Evolutionary conservation across 2,888 invertebrate species (phyloP), one percentile per base, ranked within the genome.

Genomic region (Amphipoea oculea): DNA sequence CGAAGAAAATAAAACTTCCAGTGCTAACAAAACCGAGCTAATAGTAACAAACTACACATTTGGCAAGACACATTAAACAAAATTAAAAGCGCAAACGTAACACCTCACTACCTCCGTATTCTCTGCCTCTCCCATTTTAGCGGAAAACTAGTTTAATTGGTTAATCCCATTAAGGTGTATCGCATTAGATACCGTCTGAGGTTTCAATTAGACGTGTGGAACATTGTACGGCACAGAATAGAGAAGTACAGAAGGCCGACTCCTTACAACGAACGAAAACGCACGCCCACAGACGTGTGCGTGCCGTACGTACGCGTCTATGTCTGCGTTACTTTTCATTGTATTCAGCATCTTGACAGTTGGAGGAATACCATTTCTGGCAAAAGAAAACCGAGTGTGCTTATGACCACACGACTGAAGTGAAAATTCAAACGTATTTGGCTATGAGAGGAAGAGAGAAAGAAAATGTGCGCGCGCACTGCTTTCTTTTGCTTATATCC

Each of bases 141-240:
- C 73, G 57, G 72, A 82, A 85, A 81, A 81, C 86, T 85, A 82
- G 86, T 88, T 73, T 86, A 88, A 85, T 88, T 88, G 83, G 84
- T 83, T 82, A 86, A 88, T 84, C 82, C 77, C 76, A 81, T 89
- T 85, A 81, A 42, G 70, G 85, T 82, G 75, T 87, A 85, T 80
- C 77, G 69, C 74, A 73, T 82, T 86, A 82, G 84, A 79, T 86
- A 65, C 82, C 54, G 70, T 76, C 89, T 77, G 79, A 79, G 84
- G 87, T 88, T 86, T 88, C 86, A 86, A 86, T 86, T 88, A 86
- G 67, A 83, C 12, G 63, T 73, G 79, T 72, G n/a, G 68, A 72
- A 79, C 54, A 77, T 62, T 73, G 17, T 72, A n/a, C n/a, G 54
- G 0, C 20, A 63, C 7, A 9, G 45, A 57, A 48, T 40, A 66